A percentile compares a stretch with the other conserved stretches of the same genome.
Conservation (phyloP, 2,888 invertebrate species). For the Lamellibrachia columna region DNA sequence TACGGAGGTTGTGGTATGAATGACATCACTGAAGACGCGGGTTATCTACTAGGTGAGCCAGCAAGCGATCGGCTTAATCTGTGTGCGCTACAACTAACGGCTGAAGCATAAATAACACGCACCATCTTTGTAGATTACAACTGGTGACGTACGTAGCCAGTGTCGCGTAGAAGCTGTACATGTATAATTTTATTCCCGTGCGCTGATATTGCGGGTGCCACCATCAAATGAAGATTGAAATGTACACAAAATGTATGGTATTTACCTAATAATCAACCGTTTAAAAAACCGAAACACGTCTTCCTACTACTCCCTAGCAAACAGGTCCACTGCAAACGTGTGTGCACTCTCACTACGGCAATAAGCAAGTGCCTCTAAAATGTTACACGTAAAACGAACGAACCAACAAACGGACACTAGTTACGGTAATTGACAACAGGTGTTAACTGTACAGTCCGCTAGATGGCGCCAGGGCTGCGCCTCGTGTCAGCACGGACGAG, state of each 20-base stretch:
- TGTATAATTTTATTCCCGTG: neutral
- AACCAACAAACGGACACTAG: neutral
- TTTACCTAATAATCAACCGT: neutral
- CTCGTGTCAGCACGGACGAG: neutral
- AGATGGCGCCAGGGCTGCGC: neutral
- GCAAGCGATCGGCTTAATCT: neutral
- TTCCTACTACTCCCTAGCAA: neutral
- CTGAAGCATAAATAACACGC: neutral
- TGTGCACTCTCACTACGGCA: neutral
- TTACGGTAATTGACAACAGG: neutral
- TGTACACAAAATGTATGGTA: neutral
- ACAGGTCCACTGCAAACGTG: neutral
- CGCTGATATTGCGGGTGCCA: neutral
- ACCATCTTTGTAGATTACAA: neutral
- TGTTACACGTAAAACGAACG: neutral
- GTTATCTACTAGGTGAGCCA: neutral
- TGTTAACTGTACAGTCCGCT: neutral
- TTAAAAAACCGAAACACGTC: neutral
- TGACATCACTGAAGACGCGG: neutral
- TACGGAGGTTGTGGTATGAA: neutral
- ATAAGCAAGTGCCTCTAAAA: slow-evolving; percentile 3
- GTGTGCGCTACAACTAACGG: neutral
- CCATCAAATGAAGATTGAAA: neutral
- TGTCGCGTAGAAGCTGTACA: neutral
- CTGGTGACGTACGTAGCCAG: neutral